Evolutionary conservation across 2,888 invertebrate genomes (phyloP), one percentile per base, ranked within the genome.

Genomic region (Eupithecia inturbata): DNA sequence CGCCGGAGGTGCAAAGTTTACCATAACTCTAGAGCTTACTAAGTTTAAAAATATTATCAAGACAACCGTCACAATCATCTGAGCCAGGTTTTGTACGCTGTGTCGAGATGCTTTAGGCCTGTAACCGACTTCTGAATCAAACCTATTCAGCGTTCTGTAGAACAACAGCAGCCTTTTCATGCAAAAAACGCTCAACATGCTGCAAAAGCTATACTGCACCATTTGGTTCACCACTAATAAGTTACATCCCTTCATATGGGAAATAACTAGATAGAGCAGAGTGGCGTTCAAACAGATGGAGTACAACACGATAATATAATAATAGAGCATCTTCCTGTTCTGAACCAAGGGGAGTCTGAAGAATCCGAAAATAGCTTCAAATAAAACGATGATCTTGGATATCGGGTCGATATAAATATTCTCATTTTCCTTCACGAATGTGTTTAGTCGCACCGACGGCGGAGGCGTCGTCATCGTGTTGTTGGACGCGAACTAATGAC

Each of bases 121-220:
- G 57, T 86, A 87, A 12, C 86, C 84, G 19, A 87, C 83, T 69
- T 85, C 84, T n/a, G 70, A 75, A 63, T 91, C 90, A 71, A 90
- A 91, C 53, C 80, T 83, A 14, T 83, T 85, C 31, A 91, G 72
- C 68, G 87, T 86, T 3, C 72, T 78, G 71, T 86, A 90, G 72
- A 84, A 91, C 4, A 79, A 69, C 60, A 83, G 78, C 76, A 89
- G 72, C 68, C 84, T 82, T 67, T 82, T 87, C 41, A 84, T 83
- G 9, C 83, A 82, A n/a, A 82, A 22, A 14, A 83, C 79, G 75
- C 84, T 83, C 41, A 86, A 83, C 0, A 82, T 41, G 49, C 80
- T 75, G 41, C 80, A 83, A 31, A 86, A 83, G 1, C 78, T 45
- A 31, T 82, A 82, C 60, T 84, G 80, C 1, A 75, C 10, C 0